Conservation (phyloP, 2,888 invertebrate genomes). For the Ferrisia virgata region DNA sequence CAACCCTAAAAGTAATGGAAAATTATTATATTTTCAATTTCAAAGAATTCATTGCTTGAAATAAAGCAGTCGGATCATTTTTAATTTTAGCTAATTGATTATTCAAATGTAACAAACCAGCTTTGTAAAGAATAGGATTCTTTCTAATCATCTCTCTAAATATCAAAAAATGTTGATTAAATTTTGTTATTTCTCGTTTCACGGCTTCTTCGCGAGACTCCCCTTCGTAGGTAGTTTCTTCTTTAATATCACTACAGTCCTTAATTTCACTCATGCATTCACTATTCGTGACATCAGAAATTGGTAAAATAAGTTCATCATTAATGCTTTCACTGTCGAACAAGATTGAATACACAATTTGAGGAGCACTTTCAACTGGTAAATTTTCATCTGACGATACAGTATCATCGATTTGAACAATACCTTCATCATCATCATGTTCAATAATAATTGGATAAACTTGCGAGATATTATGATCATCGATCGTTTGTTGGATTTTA, state of each 20-base stretch:
- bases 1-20: no score
- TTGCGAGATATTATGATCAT: neutral
- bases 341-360: neutral
- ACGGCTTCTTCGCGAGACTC: neutral
- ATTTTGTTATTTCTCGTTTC: neutral
- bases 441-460: neutral
- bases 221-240: neutral
- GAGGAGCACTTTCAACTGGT: neutral
- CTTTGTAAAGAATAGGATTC: neutral
- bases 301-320: neutral
- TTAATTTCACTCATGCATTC: neutral
- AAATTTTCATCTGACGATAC: no score
- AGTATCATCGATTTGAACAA: neutral
- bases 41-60: neutral
- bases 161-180: neutral
- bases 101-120: neutral
- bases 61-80: neutral
- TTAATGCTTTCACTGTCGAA: neutral
- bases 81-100: neutral
- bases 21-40: neutral
- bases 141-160: neutral
- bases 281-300: neutral
- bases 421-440: neutral
- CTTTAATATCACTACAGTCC: neutral
- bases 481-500: neutral